phyloP scores from a whole-genome alignment of 2,888 invertebrate genomes.

The Melanophora roralis region DNA sequence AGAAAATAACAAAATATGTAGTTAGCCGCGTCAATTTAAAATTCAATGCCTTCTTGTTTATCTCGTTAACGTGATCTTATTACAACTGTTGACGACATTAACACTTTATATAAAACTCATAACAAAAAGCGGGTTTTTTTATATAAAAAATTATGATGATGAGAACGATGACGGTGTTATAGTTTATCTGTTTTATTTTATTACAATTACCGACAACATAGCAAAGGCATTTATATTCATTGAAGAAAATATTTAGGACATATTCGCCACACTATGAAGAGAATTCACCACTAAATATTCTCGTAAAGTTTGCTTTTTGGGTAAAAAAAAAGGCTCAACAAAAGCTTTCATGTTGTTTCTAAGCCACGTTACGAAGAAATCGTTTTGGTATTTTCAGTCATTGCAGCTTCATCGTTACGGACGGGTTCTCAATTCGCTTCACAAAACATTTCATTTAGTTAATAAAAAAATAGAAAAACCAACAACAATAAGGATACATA shows the following conservation, averaged over 20 bases:
- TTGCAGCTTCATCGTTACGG: conserved; percentile 65
- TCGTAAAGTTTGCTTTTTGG: background rate
- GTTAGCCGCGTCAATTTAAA: conserved; percentile 15
- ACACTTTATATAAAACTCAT: conserved; percentile 40
- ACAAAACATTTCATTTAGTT: conserved; percentile 26
- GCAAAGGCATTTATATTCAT: background rate
- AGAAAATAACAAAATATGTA: background rate
- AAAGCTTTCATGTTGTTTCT: conserved; percentile 28
- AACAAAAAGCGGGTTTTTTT: background rate
- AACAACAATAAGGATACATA: conserved; percentile 37
- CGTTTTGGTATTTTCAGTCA: conserved; percentile 63
- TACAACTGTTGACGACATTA: conserved; percentile 53
- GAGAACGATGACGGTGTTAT: conserved; percentile 12
- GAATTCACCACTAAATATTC: conserved; percentile 6
- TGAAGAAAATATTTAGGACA: background rate
- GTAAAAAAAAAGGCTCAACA: conserved; percentile 9
- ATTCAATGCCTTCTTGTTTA: conserved; percentile 38
- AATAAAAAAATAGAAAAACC: conserved; percentile 14
- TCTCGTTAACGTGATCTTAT: conserved; percentile 54
- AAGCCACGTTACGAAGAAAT: background rate
- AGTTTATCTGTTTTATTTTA: conserved; percentile 18
- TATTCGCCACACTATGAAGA: conserved; percentile 15
- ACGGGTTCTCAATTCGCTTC: conserved; percentile 63
- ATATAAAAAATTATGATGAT: conserved; percentile 40
- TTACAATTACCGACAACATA: background rate